Evolutionary conservation across 2,113 vertebrate genomes (phyloP), one percentile per base, ranked within the genome.

Genomic region (Procavia capensis): DNA sequence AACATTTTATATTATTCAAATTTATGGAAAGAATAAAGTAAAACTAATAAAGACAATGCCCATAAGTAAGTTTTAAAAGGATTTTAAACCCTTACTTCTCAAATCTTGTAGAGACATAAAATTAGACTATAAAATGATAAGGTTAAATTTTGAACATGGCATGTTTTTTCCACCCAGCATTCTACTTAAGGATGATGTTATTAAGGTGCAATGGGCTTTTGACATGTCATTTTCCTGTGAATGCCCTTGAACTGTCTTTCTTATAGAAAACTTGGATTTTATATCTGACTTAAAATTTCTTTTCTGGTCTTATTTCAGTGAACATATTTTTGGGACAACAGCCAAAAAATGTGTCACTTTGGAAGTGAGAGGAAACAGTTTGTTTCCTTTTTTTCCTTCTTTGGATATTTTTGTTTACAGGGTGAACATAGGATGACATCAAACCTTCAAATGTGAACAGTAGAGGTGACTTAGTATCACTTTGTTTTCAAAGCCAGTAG

Each of bases 251-350:
- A 39, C 68, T 17, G 45, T 47, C 16, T 81, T 95, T 64, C 80
- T 91, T 94, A 39, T 39, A 36, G 39, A 94, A 74, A 85, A 92
- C 84, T 91, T 96, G 92, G 43, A 25, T 91, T 88, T 86, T 87
- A 66, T 50, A 13, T 70, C 61, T 96, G 39, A 31, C 63, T 84
- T 93, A 57, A 91, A 89, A 95, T 3, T 91, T 41, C 57, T 75
- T 93, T 96, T 91, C n/a, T 68, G 68, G 31, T 94, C 94, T 89
- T 84, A n/a, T 92, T 95, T 95, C 94, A 96, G 24, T 57, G 88
- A 96, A 94, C 92, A 63, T 92, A 93, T 97, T 96, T 96, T 45
- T 93, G 90, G 94, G 85, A 96, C n/a, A 88, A 72, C 24, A 85
- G 85, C 92, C 85, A 97, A 95, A 66, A 85, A 92, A 72, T 76